A percentile compares a stretch with the other conserved stretches of the same genome.
phyloP scores from a whole-genome alignment of 2,888 invertebrate genomes.

The Polydrusus tereticollis region DNA sequence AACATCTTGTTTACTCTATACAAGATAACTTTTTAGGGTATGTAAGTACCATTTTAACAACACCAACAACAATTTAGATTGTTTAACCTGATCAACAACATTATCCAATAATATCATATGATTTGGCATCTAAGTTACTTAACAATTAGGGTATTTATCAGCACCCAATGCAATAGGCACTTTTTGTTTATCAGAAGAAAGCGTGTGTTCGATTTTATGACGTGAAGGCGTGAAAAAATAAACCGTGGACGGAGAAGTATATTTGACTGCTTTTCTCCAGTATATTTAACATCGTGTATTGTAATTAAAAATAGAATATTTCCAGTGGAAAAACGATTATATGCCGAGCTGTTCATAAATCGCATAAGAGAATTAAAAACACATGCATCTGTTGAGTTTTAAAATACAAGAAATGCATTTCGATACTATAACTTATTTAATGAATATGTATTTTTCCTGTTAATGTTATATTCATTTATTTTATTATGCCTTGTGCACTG shows the following conservation, averaged over 20 bases:
- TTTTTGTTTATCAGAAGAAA: slow-evolving; percentile 7
- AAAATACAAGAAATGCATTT: no score
- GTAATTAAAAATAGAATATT: slow-evolving; percentile 8
- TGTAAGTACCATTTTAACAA: neutral
- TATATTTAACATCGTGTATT: neutral
- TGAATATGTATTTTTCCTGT: no score
- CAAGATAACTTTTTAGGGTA: no score
- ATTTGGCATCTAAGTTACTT: neutral
- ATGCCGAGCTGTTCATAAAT: neutral
- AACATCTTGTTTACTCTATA: no score
- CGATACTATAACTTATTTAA: no score
- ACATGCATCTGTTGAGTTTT: neutral
- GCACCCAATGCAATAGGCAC: neutral
- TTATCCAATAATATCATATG: neutral
- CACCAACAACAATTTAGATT: neutral
- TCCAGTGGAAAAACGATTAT: neutral
- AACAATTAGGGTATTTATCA: neutral
- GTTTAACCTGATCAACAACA: neutral
- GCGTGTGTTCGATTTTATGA: neutral
- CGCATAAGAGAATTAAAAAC: neutral
- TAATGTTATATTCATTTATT: no score
- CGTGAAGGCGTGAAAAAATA: slow-evolving; percentile 10
- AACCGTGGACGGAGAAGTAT: slow-evolving; percentile 10
- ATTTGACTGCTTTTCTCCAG: slow-evolving; percentile 18
- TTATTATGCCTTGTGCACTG: no score